phyloP scores from a whole-genome alignment of 2,888 invertebrate genomes.

The Xestobium rufovillosum region DNA sequence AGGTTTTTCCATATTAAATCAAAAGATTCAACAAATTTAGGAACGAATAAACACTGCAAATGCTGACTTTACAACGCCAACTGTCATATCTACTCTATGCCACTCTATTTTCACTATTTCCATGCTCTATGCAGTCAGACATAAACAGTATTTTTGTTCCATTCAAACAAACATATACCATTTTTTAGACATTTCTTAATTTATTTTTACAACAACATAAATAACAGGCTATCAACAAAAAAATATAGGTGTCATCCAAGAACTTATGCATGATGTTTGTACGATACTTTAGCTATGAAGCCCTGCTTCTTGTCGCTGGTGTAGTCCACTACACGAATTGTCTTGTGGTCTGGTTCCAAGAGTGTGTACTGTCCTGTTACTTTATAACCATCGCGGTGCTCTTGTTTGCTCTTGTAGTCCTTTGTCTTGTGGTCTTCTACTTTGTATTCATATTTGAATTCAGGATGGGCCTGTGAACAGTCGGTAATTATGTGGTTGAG shows the following conservation, averaged over 20 bases:
- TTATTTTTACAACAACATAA: conserved; percentile 10
- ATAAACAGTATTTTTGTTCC: too few relatives aligned
- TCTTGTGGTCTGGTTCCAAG: conserved; percentile 37
- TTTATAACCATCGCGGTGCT: conserved; percentile 38
- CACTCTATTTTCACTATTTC: too few relatives aligned
- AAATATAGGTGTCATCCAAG: conserved; percentile 4
- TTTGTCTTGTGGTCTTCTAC: conserved; percentile 35
- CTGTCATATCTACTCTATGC: too few relatives aligned
- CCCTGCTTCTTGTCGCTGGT: conserved; percentile 36
- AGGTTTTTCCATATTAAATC: too few relatives aligned
- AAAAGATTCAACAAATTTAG: too few relatives aligned
- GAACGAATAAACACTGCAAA: too few relatives aligned
- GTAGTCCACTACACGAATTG: conserved; percentile 36
- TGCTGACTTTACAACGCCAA: too few relatives aligned
- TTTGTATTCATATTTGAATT: conserved; percentile 37
- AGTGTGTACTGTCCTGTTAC: conserved; percentile 38
- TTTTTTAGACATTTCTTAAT: too few relatives aligned
- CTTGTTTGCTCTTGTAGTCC: conserved; percentile 37
- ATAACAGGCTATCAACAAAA: conserved; percentile 11
- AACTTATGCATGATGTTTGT: conserved; percentile 24
- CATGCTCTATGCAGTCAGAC: too few relatives aligned
- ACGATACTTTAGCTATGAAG: conserved; percentile 36
- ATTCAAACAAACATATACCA: too few relatives aligned
- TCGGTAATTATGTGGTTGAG: too few relatives aligned
- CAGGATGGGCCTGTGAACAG: conserved; percentile 33